Percentiles rank a stretch among this genome's conserved stretches.
Evolutionary conservation across 2,113 vertebrate genomes (phyloP).

Genomic region (Polyodon spathula): DNA sequence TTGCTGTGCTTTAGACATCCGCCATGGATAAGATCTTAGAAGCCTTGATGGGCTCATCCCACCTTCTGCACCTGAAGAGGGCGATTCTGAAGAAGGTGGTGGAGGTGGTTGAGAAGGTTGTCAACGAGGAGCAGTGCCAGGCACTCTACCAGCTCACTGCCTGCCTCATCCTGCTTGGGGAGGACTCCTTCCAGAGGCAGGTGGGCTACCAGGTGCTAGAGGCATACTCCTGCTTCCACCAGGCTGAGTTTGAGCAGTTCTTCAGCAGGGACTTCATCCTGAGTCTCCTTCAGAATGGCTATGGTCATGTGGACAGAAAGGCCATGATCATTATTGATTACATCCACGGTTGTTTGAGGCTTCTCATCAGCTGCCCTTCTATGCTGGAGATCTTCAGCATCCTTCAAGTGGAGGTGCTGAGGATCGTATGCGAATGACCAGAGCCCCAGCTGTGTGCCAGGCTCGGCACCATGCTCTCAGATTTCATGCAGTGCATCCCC

Average conservation of each 20-base stretch:
- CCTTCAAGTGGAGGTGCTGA: slow-evolving; percentile 79
- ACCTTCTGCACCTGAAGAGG: slow-evolving; percentile 78
- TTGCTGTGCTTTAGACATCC: slow-evolving; percentile 10
- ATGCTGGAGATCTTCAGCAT: slow-evolving; percentile 84
- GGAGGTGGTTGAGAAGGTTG: slow-evolving; percentile 82
- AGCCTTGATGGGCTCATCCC: slow-evolving; percentile 85
- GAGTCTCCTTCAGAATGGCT: slow-evolving; percentile 79
- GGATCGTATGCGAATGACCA: slow-evolving; percentile 82
- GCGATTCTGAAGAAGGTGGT: slow-evolving; percentile 89
- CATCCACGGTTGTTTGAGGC: slow-evolving; percentile 78
- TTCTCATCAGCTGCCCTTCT: slow-evolving; percentile 92
- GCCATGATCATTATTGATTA: slow-evolving; percentile 82
- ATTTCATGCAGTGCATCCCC: slow-evolving; percentile 91
- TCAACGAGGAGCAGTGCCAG: slow-evolving; percentile 79
- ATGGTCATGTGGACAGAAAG: slow-evolving; percentile 65
- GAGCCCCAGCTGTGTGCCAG: slow-evolving; percentile 74
- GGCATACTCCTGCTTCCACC: slow-evolving; percentile 88
- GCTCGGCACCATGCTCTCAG: slow-evolving; percentile 73
- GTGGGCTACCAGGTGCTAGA: slow-evolving; percentile 89
- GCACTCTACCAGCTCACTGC: slow-evolving; percentile 82
- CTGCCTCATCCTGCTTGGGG: slow-evolving; percentile 78
- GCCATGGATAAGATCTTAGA: slow-evolving; percentile 96
- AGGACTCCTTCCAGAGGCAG: slow-evolving; percentile 85
- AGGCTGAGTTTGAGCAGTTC: slow-evolving; percentile 80
- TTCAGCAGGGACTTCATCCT: slow-evolving; percentile 79